phyloP scores from a whole-genome alignment of 2,797 vertebrate species.

The Orestias chungarensis region DNA sequence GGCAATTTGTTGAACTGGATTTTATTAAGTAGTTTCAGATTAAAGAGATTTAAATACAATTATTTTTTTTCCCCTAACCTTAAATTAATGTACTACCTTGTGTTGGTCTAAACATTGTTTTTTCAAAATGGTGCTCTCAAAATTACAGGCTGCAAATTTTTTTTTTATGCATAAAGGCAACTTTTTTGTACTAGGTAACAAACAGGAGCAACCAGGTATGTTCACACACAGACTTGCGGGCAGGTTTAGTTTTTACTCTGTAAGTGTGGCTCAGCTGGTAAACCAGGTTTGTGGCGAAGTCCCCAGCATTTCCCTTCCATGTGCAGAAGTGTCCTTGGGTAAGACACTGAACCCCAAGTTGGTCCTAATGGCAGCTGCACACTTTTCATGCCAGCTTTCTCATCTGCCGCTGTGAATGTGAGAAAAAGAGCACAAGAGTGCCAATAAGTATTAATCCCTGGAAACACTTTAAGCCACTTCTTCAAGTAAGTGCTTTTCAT shows the following conservation, averaged over 20 bases:
- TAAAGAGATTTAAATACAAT: too few relatives aligned
- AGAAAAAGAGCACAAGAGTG: not conserved
- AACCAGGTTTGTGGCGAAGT: not conserved
- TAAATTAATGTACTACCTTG: not conserved
- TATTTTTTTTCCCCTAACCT: not conserved
- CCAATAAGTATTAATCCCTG: conserved; percentile 12
- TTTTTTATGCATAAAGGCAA: not conserved
- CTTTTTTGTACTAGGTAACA: not conserved
- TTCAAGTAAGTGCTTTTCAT: not conserved
- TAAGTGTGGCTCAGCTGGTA: conserved; percentile 7
- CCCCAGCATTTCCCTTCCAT: not conserved
- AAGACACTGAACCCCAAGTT: not conserved
- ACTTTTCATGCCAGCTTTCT: conserved; percentile 5
- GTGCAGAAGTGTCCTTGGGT: conserved; percentile 7
- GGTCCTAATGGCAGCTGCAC: not conserved
- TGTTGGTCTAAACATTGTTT: not conserved
- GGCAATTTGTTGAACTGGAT: not conserved
- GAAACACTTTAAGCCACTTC: not conserved
- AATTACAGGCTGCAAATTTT: not conserved
- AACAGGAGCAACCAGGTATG: not conserved
- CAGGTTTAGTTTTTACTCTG: not conserved
- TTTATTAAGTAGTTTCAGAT: not conserved
- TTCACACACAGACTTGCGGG: not conserved
- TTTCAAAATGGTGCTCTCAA: not conserved
- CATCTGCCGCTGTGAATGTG: not conserved